These are phyloP conservation scores for Struthio camelus DNA, from an alignment of 2,113 vertebrate genomes.

Conservation along the genomic window DNA sequence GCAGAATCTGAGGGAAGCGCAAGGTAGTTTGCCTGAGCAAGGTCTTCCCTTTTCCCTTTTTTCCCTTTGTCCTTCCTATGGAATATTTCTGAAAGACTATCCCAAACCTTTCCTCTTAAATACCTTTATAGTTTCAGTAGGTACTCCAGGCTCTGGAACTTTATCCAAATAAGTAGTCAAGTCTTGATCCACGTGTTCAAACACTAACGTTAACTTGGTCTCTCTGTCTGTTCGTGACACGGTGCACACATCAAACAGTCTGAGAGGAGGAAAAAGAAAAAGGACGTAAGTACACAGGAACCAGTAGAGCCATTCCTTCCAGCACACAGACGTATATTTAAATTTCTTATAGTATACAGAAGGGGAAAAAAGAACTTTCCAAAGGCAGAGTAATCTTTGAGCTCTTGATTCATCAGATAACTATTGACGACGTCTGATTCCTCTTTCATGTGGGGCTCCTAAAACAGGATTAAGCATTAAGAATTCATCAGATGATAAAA, in stretches of 20 bases:
- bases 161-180: slow-evolving; percentile 98
- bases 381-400: not conserved
- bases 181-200: slow-evolving; percentile 99
- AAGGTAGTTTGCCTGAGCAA: not conserved
- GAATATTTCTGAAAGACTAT: not conserved
- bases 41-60: no score
- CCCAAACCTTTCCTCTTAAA: not conserved
- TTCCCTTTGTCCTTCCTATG: not conserved
- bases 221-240: slow-evolving; percentile 96
- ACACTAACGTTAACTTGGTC: slow-evolving; percentile 97
- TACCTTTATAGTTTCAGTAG: slow-evolving; percentile 98
- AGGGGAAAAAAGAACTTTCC: not conserved
- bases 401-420: not conserved
- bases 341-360: not conserved
- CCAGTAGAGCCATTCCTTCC: not conserved
- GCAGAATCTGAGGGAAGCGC: not conserved
- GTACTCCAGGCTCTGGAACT: slow-evolving; percentile 96
- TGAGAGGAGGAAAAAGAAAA: slow-evolving; percentile 67
- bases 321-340: not conserved
- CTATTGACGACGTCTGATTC: not conserved
- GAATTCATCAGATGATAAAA: not conserved
- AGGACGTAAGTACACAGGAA: slow-evolving; percentile 18
- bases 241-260: slow-evolving; percentile 97
- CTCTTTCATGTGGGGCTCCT: not conserved
- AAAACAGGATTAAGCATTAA: not conserved